A percentile compares a stretch with the other conserved stretches of the same genome.
Evolutionary conservation across 2,113 vertebrate species (phyloP).

Genomic region (Rhynchomys soricoides): DNA sequence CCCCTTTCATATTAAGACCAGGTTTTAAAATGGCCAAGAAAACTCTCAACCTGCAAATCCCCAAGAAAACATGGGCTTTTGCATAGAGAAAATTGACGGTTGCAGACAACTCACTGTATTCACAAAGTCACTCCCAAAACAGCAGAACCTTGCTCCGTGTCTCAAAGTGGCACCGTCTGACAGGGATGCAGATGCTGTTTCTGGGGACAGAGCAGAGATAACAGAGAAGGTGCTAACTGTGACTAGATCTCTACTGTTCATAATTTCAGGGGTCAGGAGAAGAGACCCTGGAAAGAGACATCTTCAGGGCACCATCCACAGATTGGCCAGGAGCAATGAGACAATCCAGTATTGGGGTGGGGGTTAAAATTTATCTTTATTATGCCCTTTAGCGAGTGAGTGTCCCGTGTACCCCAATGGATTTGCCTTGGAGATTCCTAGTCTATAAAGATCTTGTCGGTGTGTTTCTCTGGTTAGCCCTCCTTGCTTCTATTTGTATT

Average conservation of each 20-base stretch:
- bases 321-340: not conserved
- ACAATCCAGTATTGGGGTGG: not conserved
- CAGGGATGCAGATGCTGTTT: not conserved
- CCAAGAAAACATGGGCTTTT: not conserved
- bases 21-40: not conserved
- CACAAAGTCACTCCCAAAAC: not conserved
- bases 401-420: not conserved
- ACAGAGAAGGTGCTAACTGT: not conserved
- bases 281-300: slow-evolving; percentile 38
- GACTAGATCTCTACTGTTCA: not conserved
- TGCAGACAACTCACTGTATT: not conserved
- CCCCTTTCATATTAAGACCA: not conserved
- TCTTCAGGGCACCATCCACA: not conserved
- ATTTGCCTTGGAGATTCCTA: not conserved
- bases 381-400: not conserved
- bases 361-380: slow-evolving; percentile 11
- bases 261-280: not conserved
- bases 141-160: not conserved
- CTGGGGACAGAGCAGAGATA: not conserved
- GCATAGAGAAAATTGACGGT: slow-evolving; percentile 21
- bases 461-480: not conserved
- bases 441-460: slow-evolving; percentile 13
- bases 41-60: not conserved
- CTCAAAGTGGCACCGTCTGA: not conserved
- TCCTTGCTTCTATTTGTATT: not conserved